These are phyloP conservation scores for Patella depressa DNA, from an alignment of 2,888 invertebrate genomes.

Conservation along the genomic window DNA sequence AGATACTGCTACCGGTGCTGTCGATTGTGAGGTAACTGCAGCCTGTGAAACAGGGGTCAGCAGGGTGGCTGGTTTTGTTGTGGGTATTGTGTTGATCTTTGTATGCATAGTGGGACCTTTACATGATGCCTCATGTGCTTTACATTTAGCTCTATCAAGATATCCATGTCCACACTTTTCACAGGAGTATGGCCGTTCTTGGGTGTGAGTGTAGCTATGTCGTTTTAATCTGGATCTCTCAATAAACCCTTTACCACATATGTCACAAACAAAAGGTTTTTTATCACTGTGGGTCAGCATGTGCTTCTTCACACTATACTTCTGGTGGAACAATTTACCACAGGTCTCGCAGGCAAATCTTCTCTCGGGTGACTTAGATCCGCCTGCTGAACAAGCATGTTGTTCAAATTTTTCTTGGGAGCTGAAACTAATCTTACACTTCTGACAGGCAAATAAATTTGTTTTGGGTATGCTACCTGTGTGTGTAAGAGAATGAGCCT, in stretches of 20 bases:
- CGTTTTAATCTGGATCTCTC: slow-evolving; percentile 9
- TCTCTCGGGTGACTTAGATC: background rate
- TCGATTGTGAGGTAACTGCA: background rate
- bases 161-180: slow-evolving; percentile 8
- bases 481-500: slow-evolving; percentile 7
- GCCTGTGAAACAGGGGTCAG: background rate
- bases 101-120: slow-evolving; percentile 6
- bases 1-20: background rate
- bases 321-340: background rate
- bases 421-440: slow-evolving; percentile 4
- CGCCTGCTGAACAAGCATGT: background rate
- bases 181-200: background rate
- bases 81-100: slow-evolving; percentile 4
- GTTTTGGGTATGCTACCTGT: slow-evolving; percentile 5
- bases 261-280: slow-evolving; percentile 4
- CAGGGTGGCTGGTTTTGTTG: background rate
- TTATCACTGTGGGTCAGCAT: slow-evolving; percentile 5
- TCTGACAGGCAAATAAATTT: background rate
- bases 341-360: background rate
- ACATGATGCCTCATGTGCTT: background rate
- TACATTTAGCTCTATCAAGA: slow-evolving; percentile 1
- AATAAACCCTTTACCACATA: slow-evolving; percentile 8
- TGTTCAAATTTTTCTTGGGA: background rate
- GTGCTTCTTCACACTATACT: slow-evolving; percentile 6
- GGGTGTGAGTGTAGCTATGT: slow-evolving; percentile 6